Base-by-base conservation (phyloP, 92 coral and sea anemone species). In the Palythoa grandiflora region DNA sequence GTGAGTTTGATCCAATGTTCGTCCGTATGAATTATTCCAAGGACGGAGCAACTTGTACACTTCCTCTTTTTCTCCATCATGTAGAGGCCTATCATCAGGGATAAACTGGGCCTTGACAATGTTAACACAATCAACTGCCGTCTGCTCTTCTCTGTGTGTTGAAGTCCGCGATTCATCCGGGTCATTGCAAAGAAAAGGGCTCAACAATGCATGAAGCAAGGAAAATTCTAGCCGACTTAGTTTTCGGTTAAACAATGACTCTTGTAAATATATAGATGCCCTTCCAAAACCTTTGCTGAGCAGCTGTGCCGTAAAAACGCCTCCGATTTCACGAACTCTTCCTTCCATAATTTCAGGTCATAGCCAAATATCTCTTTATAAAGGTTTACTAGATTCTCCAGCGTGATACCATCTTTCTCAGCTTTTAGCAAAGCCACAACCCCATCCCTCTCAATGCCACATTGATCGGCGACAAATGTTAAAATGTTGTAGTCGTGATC, bases 1-100 rank as follows among this genome's bases (percentile, higher is more conserved):
- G 40, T 66, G 11, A 79, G 90, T 15, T 61, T 38, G 0, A 87
- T 87, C 35, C 48, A 55, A 53, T 87, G 90, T 55, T 87, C 39
- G 1, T 79, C 72, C 2, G 78, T 15, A 17, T 59, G 14, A 12
- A 86, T 87, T 9, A 80, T 72, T 10, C 91, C 91, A 0, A 88
- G 86, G 17, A 79, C 87, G 54, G 11, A 91, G 91, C 80, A 91
- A 14, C 61, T 54, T 54, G 17, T 2, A 54, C 61, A 54, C 61
- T 54, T 54, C 61, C 61, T 54, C 61, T 1, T 54, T 54, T 54
- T 54, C 61, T 2, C 61, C 61, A 54, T 6, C 61, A 1, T 54
- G 14, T 54, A 54, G 2, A 0, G 61, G 61, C 0, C 14, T 54
- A 54, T 54, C 61, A 54, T 54, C 61, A 54, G 6, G 47, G 47